A percentile compares a stretch with the other conserved stretches of the same genome.
phyloP scores from a whole-genome alignment of 2,888 invertebrate species.

The Aporophyla nigra region DNA sequence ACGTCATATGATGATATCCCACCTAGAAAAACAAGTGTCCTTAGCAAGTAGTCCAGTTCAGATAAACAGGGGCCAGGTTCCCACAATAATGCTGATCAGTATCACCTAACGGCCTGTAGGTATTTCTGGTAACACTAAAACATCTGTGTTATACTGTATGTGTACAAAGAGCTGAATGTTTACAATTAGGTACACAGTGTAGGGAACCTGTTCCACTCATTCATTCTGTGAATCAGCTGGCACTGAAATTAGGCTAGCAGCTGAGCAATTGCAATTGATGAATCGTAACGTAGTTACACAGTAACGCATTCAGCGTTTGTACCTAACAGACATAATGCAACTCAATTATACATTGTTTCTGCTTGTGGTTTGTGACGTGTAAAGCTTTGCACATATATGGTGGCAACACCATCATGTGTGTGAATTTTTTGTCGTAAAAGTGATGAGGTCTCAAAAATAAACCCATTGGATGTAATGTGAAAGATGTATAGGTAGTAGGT shows the following conservation, averaged over 20 bases:
- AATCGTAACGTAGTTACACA: neutral
- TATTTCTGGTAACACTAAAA: conserved; percentile 16
- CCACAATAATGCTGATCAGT: neutral
- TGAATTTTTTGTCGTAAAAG: too few species aligned
- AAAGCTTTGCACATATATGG: neutral
- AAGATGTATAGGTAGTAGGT: neutral
- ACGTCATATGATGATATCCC: too few species aligned
- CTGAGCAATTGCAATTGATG: neutral
- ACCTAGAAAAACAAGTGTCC: too few species aligned
- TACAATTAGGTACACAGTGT: conserved; percentile 1
- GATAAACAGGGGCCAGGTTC: neutral
- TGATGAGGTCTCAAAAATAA: too few species aligned
- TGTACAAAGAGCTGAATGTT: conserved; percentile 19
- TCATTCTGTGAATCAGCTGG: conserved; percentile 9
- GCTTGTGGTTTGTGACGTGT: neutral
- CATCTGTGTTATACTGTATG: neutral
- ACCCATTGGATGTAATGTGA: neutral
- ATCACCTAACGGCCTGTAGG: too few species aligned
- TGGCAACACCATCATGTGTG: too few species aligned
- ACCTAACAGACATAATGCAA: neutral
- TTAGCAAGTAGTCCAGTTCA: neutral
- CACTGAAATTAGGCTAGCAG: conserved; percentile 4
- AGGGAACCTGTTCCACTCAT: neutral
- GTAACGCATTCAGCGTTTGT: neutral
- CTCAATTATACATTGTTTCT: neutral